Evolutionary conservation across 2,888 invertebrate genomes (phyloP), one percentile per base, ranked within the genome.

Genomic region (Nycteola revayana): DNA sequence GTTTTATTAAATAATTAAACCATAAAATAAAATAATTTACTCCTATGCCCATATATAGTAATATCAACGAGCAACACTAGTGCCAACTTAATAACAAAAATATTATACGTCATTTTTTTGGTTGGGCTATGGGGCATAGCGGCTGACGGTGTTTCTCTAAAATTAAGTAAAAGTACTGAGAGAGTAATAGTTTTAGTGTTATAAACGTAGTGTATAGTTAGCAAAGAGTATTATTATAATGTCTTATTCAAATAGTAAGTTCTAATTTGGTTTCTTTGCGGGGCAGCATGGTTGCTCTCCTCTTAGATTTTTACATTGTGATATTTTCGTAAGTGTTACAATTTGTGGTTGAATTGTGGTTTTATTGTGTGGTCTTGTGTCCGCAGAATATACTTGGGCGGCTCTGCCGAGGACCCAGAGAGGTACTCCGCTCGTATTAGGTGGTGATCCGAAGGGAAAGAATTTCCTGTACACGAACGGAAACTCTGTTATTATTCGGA

Each of bases 401-500:
- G 94, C 98, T 35, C 87, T 99, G 70, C 99, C 99, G 41, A 93
- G 95, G 66, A 99, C 99, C 32, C 94, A 95, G 72, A 92, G 99
- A 60, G 99, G 99, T 17, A 94, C 96, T 58, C 97, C 98, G 22
- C 92, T 99, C 58, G 98, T 99, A 33, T 86, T 99, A 62, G 97
- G 98, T 38, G 94, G 95, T 23, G 98, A 98, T 88, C 98, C 99
- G 1, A 98, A 98, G 83, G 98, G 98, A 30, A 96, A 96, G 69
- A 98, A 95, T 72, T 97, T 99, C 83, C 91, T 99, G 31, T 99
- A 99, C 77, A 95, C 97, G 45, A 98, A 98, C 90, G 98, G 98
- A 51, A 98, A 98, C 80, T 98, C 97, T 61, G 98, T 99, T 47
- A 97, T 98, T 73, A 99, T 99, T 70, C 92, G 99, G 55, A 96